Base-by-base conservation (phyloP, 2,797 vertebrate genomes). In the Liparis tanakae region DNA sequence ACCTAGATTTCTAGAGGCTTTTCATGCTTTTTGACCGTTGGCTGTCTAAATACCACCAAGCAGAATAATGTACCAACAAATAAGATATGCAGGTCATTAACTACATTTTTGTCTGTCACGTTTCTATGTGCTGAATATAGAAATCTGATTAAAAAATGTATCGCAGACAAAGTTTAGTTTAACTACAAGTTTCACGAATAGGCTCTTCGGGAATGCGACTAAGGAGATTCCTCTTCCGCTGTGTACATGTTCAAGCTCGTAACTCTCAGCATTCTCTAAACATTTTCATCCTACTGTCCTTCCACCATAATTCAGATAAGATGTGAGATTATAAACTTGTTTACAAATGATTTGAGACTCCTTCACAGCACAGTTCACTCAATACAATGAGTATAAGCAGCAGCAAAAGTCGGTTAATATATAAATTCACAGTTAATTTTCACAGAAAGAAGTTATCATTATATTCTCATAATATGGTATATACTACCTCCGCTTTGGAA, bases 21-120 rank as follows among this genome's bases (percentile, higher is more conserved):
- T 34, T 39, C 30, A 57, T 50, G 56, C 53, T n/a, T 10, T 54
- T 74, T 63, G 51, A 25, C 30, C 4, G 41, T 43, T 48, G 2
- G n/a, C 48, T 67, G 30, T 78, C 63, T 56, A 18, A 71, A 55
- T 0, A 34, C n/a, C 55, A 65, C 14, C 9, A 22, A 41, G 30
- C 9, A 7, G 17, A 59, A 39, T 57, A 1, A 18, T 59, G 39
- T 61, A 53, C 22, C 14, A 36, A 18, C 22, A 58, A 43, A 46
- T 70, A n/a, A 51, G 22, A 64, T 34, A 15, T 30, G 13, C 13
- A 51, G 39, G 4, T 62, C 18, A 18, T 51, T 57, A 15, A 67
- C 33, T 39, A 48, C 66, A 51, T 2, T 8, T 7, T 9, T 15
- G 17, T 12, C 36, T 15, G 17, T 12, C 36, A 43, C 1, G 4